Evolutionary conservation across 1,140 invertebrate species (phyloP), one percentile per base, ranked within the genome.

Genomic region (Mylabris phalerata): DNA sequence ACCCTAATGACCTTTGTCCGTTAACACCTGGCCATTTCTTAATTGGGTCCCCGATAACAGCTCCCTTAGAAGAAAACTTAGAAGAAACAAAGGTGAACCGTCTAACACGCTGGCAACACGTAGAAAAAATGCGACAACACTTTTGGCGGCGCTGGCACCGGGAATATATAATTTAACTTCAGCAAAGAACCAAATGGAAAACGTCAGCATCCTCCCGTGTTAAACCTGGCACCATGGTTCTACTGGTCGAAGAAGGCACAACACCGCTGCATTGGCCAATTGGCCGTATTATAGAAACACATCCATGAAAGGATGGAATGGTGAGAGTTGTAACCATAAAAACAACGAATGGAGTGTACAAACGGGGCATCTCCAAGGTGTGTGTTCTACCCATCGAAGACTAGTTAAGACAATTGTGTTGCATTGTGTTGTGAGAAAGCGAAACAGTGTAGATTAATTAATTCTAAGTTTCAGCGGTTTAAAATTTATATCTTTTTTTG

Each of bases 21-120:
- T 50, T 71, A 1, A 72, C 72, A 10, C 71, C 70, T 13, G 69
- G 59, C 25, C 71, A 75, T 75, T 75, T 50, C 43, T 75, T 4
- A 73, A 2, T 72, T 51, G 73, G 73, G 1, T 43, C 49, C n/a
- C 56, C 68, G 19, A 27, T 62, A 10, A 55, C 46, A 69, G 69
- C 39, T 48, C n/a, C 42, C 10, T n/a, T 48, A 4, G 46, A 48
- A 25, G 46, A 48, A 48, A 5, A 48, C 9, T 0, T 4, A 9
- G 10, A 13, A 25, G 10, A 24, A n/a, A 13, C 43, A 9, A 65
- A 56, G 26, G 66, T 71, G 26, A 67, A n/a, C 50, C 59, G 2
- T 25, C 48, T 57, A 45, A 72, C 6, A 69, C 65, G 66, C 65
- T 51, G 69, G 65, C 19, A 60, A 47, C 52, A 41, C 58, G 10